Percentiles rank a stretch among this genome's conserved stretches.
Evolutionary conservation across 2,113 vertebrate genomes (phyloP).

Genomic region (pig (Sus scrofa)): DNA sequence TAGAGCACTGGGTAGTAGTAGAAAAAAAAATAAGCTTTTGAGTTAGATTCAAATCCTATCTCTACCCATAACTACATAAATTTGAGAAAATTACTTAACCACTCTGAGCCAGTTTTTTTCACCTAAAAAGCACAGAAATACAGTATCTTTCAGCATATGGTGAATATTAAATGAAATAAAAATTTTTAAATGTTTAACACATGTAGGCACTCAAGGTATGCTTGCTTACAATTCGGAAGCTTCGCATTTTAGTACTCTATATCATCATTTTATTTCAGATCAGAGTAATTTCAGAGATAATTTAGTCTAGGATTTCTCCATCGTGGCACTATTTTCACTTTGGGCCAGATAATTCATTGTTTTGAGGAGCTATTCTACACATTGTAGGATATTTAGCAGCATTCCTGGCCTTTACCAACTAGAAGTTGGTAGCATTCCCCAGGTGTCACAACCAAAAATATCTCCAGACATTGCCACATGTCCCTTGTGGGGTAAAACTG

Average conservation of each 20-base stretch:
- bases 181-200: background rate
- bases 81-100: slow-evolving; percentile 38
- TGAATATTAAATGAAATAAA: slow-evolving; percentile 25
- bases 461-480: background rate
- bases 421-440: background rate
- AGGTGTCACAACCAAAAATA: too few species aligned
- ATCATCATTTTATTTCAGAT: slow-evolving; percentile 27
- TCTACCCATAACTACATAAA: background rate
- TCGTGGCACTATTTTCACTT: background rate
- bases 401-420: background rate
- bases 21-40: background rate
- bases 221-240: background rate
- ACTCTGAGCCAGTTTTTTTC: background rate
- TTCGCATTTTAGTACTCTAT: background rate
- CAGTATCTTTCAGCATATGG: background rate
- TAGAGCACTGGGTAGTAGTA: background rate
- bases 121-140: background rate
- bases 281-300: slow-evolving; percentile 33
- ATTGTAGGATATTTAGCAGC: background rate
- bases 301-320: background rate
- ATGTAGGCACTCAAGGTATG: background rate
- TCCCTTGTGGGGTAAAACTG: background rate
- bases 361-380: background rate
- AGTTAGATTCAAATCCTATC: slow-evolving; percentile 49
- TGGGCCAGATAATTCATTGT: background rate